phyloP scores from a whole-genome alignment of 2,888 invertebrate genomes.

The Andrena flavipes region DNA sequence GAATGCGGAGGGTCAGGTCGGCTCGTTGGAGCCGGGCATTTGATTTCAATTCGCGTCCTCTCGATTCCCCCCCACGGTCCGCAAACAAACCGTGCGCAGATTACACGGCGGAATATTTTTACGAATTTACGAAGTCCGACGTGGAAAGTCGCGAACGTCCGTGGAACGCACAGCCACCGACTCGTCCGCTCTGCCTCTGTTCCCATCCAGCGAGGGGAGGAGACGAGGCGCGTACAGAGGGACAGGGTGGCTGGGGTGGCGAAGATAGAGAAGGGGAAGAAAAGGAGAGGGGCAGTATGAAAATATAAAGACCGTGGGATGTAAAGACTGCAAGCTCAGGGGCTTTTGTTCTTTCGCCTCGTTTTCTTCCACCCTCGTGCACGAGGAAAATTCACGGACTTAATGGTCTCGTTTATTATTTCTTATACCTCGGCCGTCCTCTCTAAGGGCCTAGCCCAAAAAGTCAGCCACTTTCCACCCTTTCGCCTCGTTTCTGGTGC shows the following conservation, averaged over 20 bases:
- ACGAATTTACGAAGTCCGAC: conserved; percentile 63
- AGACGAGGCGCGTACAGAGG: conserved; percentile 1
- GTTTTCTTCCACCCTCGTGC: conserved; percentile 71
- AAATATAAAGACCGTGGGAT: conserved; percentile 73
- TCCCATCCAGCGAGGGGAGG: neutral
- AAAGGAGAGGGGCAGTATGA: conserved; percentile 58
- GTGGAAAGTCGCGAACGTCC: conserved; percentile 14
- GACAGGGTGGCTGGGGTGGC: neutral
- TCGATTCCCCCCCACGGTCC: conserved; percentile 42
- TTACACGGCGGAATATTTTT: conserved; percentile 63
- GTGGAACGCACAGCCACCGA: neutral
- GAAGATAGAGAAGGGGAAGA: conserved; percentile 8
- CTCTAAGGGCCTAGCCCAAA: conserved; percentile 73
- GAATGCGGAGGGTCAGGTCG: conserved; percentile 41
- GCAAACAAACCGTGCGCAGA: conserved; percentile 59
- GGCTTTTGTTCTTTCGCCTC: conserved; percentile 73
- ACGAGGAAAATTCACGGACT: conserved; percentile 78
- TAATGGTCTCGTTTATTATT: conserved; percentile 84
- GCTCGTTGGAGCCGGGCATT: conserved; percentile 22
- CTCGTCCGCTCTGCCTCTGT: neutral
- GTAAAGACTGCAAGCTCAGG: conserved; percentile 75
- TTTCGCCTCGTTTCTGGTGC: conserved; percentile 60
- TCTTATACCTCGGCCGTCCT: conserved; percentile 78
- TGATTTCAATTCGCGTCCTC: conserved; percentile 58
- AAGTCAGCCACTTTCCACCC: conserved; percentile 70